Evolutionary conservation across 2,797 vertebrate genomes (phyloP).

Genomic region (Phrynocephalus forsythii): DNA sequence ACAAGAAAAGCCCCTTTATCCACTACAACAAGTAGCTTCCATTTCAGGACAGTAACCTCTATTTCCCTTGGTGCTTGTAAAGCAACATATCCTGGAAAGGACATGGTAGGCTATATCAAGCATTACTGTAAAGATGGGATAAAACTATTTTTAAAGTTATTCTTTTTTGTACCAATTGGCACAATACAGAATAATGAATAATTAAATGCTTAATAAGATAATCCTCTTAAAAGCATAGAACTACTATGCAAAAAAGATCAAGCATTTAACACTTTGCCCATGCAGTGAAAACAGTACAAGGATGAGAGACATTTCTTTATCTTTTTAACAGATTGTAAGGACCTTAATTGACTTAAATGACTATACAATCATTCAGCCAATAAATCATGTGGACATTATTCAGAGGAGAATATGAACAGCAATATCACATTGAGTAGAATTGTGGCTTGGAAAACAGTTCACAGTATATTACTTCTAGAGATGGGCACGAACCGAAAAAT

Average conservation of each 20-base stretch:
- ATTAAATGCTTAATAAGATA: conserved; percentile 78
- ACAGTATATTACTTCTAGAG: no score
- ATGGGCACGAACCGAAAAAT: no score
- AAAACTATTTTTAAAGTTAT: conserved; percentile 59
- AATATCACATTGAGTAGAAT: not conserved
- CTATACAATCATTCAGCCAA: conserved; percentile 40
- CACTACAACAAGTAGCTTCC: conserved; percentile 39
- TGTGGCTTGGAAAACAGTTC: not conserved
- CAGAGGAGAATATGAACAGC: not conserved
- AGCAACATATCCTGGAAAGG: conserved; percentile 58
- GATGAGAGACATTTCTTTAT: conserved; percentile 49
- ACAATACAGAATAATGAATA: conserved; percentile 74
- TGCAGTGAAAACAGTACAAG: conserved; percentile 61
- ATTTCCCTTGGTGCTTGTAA: conserved; percentile 42
- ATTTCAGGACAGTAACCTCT: conserved; percentile 59
- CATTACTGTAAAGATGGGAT: conserved; percentile 56
- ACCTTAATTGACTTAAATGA: conserved; percentile 70
- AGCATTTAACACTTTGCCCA: conserved; percentile 66
- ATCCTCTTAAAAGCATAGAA: conserved; percentile 77
- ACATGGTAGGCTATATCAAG: conserved; percentile 23
- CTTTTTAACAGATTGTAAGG: conserved; percentile 61
- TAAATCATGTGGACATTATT: not conserved
- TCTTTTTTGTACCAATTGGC: conserved; percentile 60
- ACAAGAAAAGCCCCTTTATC: conserved; percentile 61
- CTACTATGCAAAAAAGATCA: conserved; percentile 71